phyloP scores from a whole-genome alignment of 2,113 vertebrate genomes.

The Mobula hypostoma region DNA sequence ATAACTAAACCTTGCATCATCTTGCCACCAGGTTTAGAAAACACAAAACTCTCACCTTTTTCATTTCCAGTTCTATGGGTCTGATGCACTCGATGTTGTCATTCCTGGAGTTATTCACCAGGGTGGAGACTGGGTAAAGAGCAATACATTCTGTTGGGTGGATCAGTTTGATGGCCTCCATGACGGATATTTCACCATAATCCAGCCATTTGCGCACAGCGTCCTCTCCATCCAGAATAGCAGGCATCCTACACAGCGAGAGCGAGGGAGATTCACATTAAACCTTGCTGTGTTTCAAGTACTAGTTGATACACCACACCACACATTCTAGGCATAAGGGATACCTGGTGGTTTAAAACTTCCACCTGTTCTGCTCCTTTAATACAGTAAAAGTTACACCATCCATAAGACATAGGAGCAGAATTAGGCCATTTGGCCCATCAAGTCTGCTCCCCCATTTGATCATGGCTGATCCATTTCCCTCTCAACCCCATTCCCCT shows the following conservation, averaged over 20 bases:
- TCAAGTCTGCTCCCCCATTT: no score
- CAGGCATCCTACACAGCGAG: conserved; percentile 76
- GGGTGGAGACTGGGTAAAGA: conserved; percentile 77
- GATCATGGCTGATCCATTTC: no score
- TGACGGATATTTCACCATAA: conserved; percentile 75
- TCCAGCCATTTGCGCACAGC: conserved; percentile 82
- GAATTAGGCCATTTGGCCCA: no score
- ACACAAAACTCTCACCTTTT: conserved; percentile 57
- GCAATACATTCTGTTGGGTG: conserved; percentile 67
- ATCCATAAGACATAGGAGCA: no score
- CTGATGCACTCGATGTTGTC: conserved; percentile 71
- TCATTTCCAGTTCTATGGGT: conserved; percentile 57
- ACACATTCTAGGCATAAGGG: no score
- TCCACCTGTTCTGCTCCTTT: no score
- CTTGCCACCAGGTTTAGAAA: no score
- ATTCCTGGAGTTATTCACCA: conserved; percentile 82
- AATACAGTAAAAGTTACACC: no score
- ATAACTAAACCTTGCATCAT: no score
- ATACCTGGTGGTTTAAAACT: no score
- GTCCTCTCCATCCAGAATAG: conserved; percentile 82
- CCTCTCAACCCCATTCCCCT: no score
- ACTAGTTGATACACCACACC: no score
- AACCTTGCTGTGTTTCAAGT: background rate
- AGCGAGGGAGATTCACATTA: background rate
- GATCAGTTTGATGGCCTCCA: conserved; percentile 78